These are phyloP conservation scores for Xiphorhynchus elegans DNA, from an alignment of 2,113 vertebrate species.

Conservation along the genomic window DNA sequence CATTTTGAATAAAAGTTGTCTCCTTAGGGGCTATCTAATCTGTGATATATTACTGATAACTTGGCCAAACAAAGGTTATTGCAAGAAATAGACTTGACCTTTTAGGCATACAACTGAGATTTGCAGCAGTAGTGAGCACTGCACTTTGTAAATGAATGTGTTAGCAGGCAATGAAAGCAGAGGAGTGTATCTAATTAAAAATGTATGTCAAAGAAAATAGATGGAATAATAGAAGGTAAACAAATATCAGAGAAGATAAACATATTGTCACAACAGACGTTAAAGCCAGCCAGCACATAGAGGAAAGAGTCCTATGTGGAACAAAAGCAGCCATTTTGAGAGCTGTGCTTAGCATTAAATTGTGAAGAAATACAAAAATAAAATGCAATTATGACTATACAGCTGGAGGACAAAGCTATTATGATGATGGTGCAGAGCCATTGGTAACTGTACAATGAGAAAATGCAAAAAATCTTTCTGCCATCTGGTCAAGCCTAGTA, in stretches of 20 bases:
- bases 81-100: slow-evolving; percentile 58
- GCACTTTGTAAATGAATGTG: slow-evolving; percentile 17
- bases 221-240: slow-evolving; percentile 42
- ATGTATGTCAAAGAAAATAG: slow-evolving; percentile 47
- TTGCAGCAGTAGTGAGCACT: slow-evolving; percentile 10
- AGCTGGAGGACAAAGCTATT: slow-evolving; percentile 61
- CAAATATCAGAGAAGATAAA: slow-evolving; percentile 42
- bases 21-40: background rate
- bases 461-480: slow-evolving; percentile 39
- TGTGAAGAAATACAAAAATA: slow-evolving; percentile 34
- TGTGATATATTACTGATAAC: slow-evolving; percentile 22
- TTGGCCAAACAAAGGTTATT: slow-evolving; percentile 50
- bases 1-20: background rate
- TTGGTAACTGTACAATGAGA: slow-evolving; percentile 6
- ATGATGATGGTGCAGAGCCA: slow-evolving; percentile 22
- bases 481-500: slow-evolving; percentile 35
- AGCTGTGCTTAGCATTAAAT: background rate
- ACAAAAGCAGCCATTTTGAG: slow-evolving; percentile 21
- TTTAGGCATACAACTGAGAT: slow-evolving; percentile 16
- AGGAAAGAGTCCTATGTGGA: background rate
- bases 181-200: slow-evolving; percentile 57
- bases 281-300: background rate
- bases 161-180: slow-evolving; percentile 42
- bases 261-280: slow-evolving; percentile 1
- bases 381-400: slow-evolving; percentile 42